These are phyloP conservation scores for Ostrea denselamellosa DNA, from an alignment of 1,140 invertebrate species.

Conservation along the genomic window DNA sequence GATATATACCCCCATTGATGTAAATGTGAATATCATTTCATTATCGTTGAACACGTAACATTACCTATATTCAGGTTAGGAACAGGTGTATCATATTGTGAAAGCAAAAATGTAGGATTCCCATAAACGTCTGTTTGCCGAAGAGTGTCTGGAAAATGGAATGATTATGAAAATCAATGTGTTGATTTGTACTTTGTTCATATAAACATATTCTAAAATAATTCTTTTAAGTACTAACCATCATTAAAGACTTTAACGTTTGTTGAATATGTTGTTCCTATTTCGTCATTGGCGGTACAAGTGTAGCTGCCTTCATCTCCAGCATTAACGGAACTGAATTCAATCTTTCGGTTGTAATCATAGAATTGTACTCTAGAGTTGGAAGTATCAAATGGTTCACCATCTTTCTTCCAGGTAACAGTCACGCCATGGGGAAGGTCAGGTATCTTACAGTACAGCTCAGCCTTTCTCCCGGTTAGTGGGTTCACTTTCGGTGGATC, in stretches of 20 bases:
- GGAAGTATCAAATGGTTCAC: neutral
- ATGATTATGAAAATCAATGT: neutral
- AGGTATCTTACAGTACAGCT: neutral
- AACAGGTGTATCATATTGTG: neutral
- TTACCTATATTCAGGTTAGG: constrained; percentile 5
- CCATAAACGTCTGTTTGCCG: neutral
- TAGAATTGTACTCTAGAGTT: neutral
- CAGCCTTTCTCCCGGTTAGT: neutral
- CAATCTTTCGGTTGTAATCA: constrained; percentile 3
- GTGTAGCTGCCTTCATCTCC: neutral
- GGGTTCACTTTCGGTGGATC: neutral
- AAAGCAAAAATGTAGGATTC: constrained; percentile 9
- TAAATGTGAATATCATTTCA: neutral
- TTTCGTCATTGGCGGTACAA: neutral
- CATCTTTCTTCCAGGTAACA: neutral
- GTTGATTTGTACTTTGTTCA: neutral
- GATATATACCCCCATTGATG: neutral
- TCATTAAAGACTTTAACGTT: neutral
- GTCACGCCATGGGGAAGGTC: neutral
- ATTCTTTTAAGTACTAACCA: neutral
- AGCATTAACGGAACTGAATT: neutral
- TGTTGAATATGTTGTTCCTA: neutral
- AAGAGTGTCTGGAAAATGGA: neutral
- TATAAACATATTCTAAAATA: neutral
- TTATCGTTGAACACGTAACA: neutral